Evolutionary conservation across 2,888 invertebrate species (phyloP), one percentile per base, ranked within the genome.

Genomic region (Hyppa rectilinea): DNA sequence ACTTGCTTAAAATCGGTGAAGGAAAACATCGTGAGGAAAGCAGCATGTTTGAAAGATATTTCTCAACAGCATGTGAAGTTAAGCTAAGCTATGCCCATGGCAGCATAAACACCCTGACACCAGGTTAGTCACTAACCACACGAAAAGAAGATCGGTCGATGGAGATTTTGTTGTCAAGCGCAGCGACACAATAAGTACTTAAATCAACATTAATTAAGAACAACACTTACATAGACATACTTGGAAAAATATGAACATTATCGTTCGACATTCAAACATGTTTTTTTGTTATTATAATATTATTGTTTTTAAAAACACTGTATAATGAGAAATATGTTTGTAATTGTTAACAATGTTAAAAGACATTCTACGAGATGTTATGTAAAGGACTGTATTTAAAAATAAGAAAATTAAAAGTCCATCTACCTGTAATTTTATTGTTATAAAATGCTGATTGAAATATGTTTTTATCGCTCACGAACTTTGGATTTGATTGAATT

Each of bases 391-490:
- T 10, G 4, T 36, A n/a, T n/a, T n/a, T n/a, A 20, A 26, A n/a
- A n/a, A 38, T 43, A n/a, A 2, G 20, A 26, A 38, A 45, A 74
- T 63, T 17, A 17, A 50, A 53, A 43, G 14, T n/a, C 34, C 31
- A 17, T 43, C 1, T 26, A 36, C 7, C 20, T 36, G 36, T 14
- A 34, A n/a, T 52, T 40, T 12, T 40, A 40, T 7, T 38, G 29
- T 5, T 14, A 52, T 36, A 26, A 34, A 59, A 47, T 40, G 6
- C 29, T 49, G 12, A 69, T 59, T 76, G 53, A 43, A 52, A 36
- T 20, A 14, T 14, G 0, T 1, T 20, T 29, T 78, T 78, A 75
- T 78, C 47, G 31, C 29, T 53, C 4, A 26, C 47, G n/a, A 23
- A 26, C 0, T 26, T 56, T 38, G 5, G 10, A 49, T 56, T 38